Percentiles rank a stretch among this genome's conserved stretches.
These are phyloP conservation scores for Euura saliciscinereae DNA, from an alignment of 1,140 invertebrate species.

Conservation along the genomic window DNA sequence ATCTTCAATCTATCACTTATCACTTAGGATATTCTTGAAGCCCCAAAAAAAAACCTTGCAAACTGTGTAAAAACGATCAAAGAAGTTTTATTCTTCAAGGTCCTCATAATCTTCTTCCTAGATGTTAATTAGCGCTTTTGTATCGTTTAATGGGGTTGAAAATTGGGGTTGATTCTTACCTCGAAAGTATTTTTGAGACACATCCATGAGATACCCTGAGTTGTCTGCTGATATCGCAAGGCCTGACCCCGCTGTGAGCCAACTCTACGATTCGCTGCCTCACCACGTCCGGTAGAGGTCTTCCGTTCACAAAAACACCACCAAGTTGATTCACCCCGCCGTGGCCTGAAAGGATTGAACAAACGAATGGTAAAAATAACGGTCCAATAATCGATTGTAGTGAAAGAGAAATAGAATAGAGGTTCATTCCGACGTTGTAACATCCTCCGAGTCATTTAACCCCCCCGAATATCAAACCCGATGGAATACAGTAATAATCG, in stretches of 20 bases:
- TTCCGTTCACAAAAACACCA: slow-evolving; percentile 95
- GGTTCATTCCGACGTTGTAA: too few relatives aligned
- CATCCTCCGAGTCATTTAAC: too few relatives aligned
- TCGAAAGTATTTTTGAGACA: slow-evolving; percentile 93
- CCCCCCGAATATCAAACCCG: too few relatives aligned
- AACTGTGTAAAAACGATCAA: too few relatives aligned
- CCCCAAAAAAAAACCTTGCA: too few relatives aligned
- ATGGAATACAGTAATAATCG: not conserved
- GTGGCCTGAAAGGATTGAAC: slow-evolving; percentile 72
- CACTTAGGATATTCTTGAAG: too few relatives aligned
- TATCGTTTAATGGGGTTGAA: too few relatives aligned
- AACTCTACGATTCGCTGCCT: slow-evolving; percentile 94
- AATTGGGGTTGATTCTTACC: slow-evolving; percentile 65
- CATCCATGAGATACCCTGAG: slow-evolving; percentile 91
- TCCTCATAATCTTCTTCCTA: too few relatives aligned
- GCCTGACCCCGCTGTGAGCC: slow-evolving; percentile 92
- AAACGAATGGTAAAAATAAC: not conserved
- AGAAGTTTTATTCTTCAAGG: too few relatives aligned
- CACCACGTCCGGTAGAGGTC: slow-evolving; percentile 93
- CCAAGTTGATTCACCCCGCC: slow-evolving; percentile 96
- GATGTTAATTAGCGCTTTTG: too few relatives aligned
- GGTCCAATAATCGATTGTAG: not conserved
- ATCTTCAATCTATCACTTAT: too few relatives aligned
- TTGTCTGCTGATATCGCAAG: slow-evolving; percentile 92
- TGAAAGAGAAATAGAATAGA: too few relatives aligned